phyloP scores from a whole-genome alignment of 2,797 vertebrate species.

The Parauchenoglanis ngamensis region DNA sequence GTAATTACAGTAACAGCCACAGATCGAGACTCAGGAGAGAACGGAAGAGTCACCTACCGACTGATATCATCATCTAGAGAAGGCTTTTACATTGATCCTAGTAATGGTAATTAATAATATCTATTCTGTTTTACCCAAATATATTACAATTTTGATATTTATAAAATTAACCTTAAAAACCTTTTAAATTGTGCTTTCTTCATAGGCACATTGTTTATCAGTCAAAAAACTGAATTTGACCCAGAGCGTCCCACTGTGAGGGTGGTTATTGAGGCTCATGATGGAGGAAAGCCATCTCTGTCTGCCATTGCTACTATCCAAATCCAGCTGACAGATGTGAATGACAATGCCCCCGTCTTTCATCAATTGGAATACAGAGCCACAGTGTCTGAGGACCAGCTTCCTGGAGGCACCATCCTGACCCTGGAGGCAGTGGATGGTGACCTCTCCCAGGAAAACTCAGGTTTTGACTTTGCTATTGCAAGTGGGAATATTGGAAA shows the following conservation, averaged over 20 bases:
- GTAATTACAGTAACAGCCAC: conserved; percentile 92
- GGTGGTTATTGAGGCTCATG: conserved; percentile 87
- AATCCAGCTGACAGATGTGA: conserved; percentile 88
- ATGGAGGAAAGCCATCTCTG: conserved; percentile 83
- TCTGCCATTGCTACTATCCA: conserved; percentile 85
- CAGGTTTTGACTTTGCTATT: conserved; percentile 90
- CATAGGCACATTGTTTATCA: conserved; percentile 90
- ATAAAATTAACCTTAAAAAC: neutral
- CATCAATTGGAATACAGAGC: conserved; percentile 82
- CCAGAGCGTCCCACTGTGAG: conserved; percentile 80
- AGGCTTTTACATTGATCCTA: conserved; percentile 85
- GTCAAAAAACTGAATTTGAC: conserved; percentile 77
- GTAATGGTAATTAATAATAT: conserved; percentile 79
- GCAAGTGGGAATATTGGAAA: conserved; percentile 88
- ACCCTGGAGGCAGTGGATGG: conserved; percentile 88
- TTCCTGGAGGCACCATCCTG: conserved; percentile 86
- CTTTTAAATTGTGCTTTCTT: neutral
- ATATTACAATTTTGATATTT: neutral
- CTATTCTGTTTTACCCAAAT: neutral
- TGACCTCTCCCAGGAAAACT: conserved; percentile 85
- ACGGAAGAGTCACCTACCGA: conserved; percentile 86
- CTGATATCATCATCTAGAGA: conserved; percentile 81
- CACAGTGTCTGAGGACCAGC: conserved; percentile 84
- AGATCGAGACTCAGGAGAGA: conserved; percentile 88
- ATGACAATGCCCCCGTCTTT: conserved; percentile 90